These are phyloP conservation scores for Neosilurus mollespiculum DNA, from an alignment of 2,797 vertebrate species.

Conservation along the genomic window DNA sequence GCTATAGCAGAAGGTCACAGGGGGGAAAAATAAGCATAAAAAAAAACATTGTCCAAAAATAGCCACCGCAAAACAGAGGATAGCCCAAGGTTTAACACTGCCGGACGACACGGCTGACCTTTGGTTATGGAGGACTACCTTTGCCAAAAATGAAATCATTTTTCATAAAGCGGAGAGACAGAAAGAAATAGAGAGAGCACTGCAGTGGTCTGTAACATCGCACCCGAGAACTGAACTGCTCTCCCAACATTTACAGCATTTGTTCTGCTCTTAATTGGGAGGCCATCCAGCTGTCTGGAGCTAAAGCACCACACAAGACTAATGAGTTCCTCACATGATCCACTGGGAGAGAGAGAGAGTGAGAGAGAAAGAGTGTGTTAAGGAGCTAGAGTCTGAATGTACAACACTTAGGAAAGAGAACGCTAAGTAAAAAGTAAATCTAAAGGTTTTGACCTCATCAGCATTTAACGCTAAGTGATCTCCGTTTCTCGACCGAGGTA, in stretches of 20 bases:
- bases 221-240: slow-evolving; percentile 61
- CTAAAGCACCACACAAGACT: slow-evolving; percentile 51
- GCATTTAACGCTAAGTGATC: slow-evolving; percentile 4
- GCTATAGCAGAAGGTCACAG: slow-evolving; percentile 64
- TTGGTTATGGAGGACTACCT: slow-evolving; percentile 65
- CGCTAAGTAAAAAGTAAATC: background rate
- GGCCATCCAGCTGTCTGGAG: slow-evolving; percentile 70
- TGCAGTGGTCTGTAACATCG: slow-evolving; percentile 53
- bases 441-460: slow-evolving; percentile 23
- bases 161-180: slow-evolving; percentile 17
- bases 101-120: slow-evolving; percentile 72
- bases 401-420: background rate
- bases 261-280: slow-evolving; percentile 72
- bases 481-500: background rate
- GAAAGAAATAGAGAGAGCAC: slow-evolving; percentile 10
- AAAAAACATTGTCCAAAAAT: slow-evolving; percentile 63
- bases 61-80: slow-evolving; percentile 61
- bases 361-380: slow-evolving; percentile 10
- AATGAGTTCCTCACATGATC: slow-evolving; percentile 52
- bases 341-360: slow-evolving; percentile 18
- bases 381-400: slow-evolving; percentile 16
- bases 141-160: slow-evolving; percentile 45
- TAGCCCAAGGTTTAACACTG: slow-evolving; percentile 66
- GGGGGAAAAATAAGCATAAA: slow-evolving; percentile 10
- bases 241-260: slow-evolving; percentile 68